Evolutionary conservation across 2,113 vertebrate genomes (phyloP), one percentile per base, ranked within the genome.

Genomic region (Alligator sinensis): DNA sequence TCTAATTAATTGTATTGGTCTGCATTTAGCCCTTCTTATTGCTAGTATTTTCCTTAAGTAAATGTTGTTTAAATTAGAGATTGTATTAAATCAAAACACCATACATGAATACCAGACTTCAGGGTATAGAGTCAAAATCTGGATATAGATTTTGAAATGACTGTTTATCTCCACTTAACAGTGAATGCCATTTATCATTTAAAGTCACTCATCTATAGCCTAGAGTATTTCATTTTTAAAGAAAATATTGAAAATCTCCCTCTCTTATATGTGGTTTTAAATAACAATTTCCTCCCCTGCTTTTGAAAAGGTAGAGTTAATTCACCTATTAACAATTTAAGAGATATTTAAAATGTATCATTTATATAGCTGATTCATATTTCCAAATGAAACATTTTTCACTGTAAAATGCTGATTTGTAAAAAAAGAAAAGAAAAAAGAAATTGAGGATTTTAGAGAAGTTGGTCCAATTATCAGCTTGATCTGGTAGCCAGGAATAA

Each of bases 1-100:
- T 84, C 79, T 91, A 57, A 47, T 92, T 94, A 92, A 90, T 62
- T 64, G n/a, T 86, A 91, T 93, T 8, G 81, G 93, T 93, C 61
- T 16, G 80, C 24, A 75, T 90, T 47, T 80, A 58, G 28, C 34
- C 27, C 87, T 93, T 93, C 57, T 57, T 77, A 59, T 63, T 66
- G n/a, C 19, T 74, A 21, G 28, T 80, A 68, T 91, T 92, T 94
- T 91, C 24, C 61, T 57, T 27, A 76, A 9, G 24, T 90, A 30
- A 3, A 14, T 80, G 22, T 17, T 88, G 4, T 77, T 82, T 64
- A 34, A 55, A 79, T 58, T 64, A n/a, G 14, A 54, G 70, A 16
- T 34, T 84, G 84, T 82, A 11, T 74, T 86, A 70, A 63, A 74
- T 34, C 63, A 83, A 90, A 94, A 63, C 88, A 28, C 28, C 61